A percentile compares a stretch with the other conserved stretches of the same genome.
phyloP scores from a whole-genome alignment of 2,888 invertebrate species.

The Sesia bembeciformis region DNA sequence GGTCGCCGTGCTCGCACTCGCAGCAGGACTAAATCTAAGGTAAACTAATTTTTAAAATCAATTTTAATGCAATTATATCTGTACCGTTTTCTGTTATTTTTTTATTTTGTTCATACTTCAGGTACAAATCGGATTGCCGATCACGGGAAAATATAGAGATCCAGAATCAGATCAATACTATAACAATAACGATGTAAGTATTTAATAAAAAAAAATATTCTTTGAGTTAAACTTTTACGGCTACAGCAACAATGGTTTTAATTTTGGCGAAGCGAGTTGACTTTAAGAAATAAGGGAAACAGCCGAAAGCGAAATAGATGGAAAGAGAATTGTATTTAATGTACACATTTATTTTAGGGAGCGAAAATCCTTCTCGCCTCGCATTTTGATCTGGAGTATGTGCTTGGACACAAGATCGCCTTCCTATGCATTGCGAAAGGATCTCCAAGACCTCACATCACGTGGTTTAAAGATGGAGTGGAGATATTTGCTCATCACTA shows the following conservation, averaged over 20 bases:
- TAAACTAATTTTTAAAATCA: slow-evolving; percentile 20
- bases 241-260: not conserved
- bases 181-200: slow-evolving; percentile 88
- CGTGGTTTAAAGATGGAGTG: slow-evolving; percentile 96
- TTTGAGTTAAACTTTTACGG: not conserved
- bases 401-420: slow-evolving; percentile 94
- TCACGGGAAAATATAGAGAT: slow-evolving; percentile 91
- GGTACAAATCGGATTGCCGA: slow-evolving; percentile 90
- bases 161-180: slow-evolving; percentile 93
- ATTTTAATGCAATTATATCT: not conserved
- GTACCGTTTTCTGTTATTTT: not conserved
- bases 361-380: slow-evolving; percentile 92
- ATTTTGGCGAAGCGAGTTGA: not conserved
- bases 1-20: slow-evolving; percentile 82
- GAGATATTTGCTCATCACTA: slow-evolving; percentile 93
- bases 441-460: slow-evolving; percentile 91
- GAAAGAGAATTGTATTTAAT: not conserved
- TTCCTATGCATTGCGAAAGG: slow-evolving; percentile 94
- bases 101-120: slow-evolving; percentile 20
- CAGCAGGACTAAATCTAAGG: slow-evolving; percentile 84
- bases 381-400: slow-evolving; percentile 95
- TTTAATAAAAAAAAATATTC: not conserved
- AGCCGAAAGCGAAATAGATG: not conserved
- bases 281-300: not conserved
- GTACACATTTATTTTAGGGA: slow-evolving; percentile 73